Evolutionary conservation across 2,797 vertebrate species (phyloP).

Genomic region (Prionace glauca): DNA sequence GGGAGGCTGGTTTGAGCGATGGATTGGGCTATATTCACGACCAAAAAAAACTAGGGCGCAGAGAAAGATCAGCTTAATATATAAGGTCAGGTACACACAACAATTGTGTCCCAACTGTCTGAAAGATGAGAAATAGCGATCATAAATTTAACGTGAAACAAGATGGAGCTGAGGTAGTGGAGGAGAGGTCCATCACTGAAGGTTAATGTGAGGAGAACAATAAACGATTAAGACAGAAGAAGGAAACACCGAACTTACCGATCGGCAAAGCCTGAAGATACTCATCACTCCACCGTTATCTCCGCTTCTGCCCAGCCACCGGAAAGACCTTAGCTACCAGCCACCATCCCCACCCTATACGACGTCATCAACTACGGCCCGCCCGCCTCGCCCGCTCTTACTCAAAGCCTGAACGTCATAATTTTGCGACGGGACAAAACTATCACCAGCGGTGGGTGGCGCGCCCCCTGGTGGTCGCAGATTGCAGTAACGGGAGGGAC

Average conservation of each 20-base stretch:
- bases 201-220: neutral
- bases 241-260: neutral
- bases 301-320: neutral
- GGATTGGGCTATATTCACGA: too few relatives aligned
- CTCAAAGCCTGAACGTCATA: neutral
- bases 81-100: neutral
- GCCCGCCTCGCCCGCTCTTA: neutral
- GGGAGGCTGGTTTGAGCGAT: too few relatives aligned
- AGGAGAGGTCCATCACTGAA: neutral
- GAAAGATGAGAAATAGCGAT: neutral
- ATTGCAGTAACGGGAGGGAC: neutral
- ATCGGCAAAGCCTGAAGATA: too few relatives aligned
- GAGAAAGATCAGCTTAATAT: too few relatives aligned
- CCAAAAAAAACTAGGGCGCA: too few relatives aligned
- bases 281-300: neutral
- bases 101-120: neutral
- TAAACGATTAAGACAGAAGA: neutral
- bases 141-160: neutral
- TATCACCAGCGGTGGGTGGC: rapidly evolving
- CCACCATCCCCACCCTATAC: neutral
- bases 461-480: neutral
- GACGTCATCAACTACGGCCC: neutral
- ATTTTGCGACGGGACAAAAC: neutral
- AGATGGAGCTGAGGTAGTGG: neutral
- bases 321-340: neutral